phyloP scores from a whole-genome alignment of 2,888 invertebrate genomes.

The Magallana nippona region DNA sequence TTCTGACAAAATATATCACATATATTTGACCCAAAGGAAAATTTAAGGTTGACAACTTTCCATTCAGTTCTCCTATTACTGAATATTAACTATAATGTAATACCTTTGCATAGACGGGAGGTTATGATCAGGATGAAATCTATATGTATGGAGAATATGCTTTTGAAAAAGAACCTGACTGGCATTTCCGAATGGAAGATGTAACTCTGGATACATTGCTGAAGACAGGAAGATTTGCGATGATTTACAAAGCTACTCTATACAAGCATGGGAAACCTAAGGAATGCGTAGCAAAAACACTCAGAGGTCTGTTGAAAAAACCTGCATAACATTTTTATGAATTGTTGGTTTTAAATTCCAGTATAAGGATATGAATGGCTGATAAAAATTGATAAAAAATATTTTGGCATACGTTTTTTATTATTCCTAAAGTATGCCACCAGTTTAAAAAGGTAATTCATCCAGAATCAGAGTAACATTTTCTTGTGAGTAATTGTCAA shows the following conservation, averaged over 20 bases:
- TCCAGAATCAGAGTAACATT: no score
- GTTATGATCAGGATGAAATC: slow-evolving; percentile 53
- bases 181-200: slow-evolving; percentile 47
- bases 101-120: slow-evolving; percentile 30
- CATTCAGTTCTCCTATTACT: no score
- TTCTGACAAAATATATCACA: no score
- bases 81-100: background rate
- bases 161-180: slow-evolving; percentile 44
- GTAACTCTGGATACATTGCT: slow-evolving; percentile 50
- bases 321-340: background rate
- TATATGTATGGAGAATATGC: slow-evolving; percentile 52
- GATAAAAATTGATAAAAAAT: no score
- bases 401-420: no score
- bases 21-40: no score
- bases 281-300: slow-evolving; percentile 55
- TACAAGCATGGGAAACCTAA: slow-evolving; percentile 25
- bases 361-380: background rate
- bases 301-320: slow-evolving; percentile 48
- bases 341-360: background rate
- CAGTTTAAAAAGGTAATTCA: no score
- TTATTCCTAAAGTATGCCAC: no score
- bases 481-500: no score
- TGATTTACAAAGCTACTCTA: slow-evolving; percentile 54
- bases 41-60: no score
- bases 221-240: slow-evolving; percentile 54